phyloP scores from a whole-genome alignment of 2,113 vertebrate genomes.

The Sinocyclocheilus anophthalmus region DNA sequence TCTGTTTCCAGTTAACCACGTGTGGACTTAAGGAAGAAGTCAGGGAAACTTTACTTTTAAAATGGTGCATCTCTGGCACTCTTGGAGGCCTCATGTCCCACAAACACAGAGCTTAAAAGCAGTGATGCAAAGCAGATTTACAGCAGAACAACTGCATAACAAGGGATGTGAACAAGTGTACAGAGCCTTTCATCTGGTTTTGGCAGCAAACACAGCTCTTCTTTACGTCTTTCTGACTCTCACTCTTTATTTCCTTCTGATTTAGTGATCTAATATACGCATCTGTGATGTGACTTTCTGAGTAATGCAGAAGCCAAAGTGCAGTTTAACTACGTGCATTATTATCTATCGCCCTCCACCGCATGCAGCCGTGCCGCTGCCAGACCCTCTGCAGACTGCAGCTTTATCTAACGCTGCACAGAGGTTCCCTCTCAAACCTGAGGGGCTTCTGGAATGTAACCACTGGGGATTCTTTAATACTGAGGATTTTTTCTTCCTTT shows the following conservation, averaged over 20 bases:
- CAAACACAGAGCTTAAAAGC: conserved; percentile 49
- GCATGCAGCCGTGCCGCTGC: conserved; percentile 53
- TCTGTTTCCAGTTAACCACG: conserved; percentile 41
- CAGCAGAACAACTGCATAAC: conserved; percentile 48
- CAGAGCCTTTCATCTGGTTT: conserved; percentile 58
- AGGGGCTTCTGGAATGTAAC: conserved; percentile 73
- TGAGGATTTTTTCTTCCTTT: conserved; percentile 44
- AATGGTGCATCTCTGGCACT: conserved; percentile 30
- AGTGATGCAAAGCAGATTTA: conserved; percentile 60
- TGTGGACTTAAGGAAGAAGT: conserved; percentile 18
- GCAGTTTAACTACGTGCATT: conserved; percentile 50
- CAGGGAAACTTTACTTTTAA: neutral
- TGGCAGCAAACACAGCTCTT: conserved; percentile 54
- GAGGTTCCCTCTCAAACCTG: conserved; percentile 72
- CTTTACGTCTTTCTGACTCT: neutral
- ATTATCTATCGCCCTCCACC: conserved; percentile 59
- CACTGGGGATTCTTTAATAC: conserved; percentile 66
- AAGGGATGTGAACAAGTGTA: conserved; percentile 56
- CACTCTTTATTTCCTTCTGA: conserved; percentile 28
- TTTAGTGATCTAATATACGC: conserved; percentile 23
- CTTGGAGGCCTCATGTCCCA: conserved; percentile 52
- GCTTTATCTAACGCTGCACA: conserved; percentile 75
- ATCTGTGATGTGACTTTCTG: conserved; percentile 45
- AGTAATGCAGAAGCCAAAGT: conserved; percentile 44
- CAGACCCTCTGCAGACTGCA: conserved; percentile 59